phyloP scores from a whole-genome alignment of 2,888 invertebrate species.

The Lasioglossum pauxillum region DNA sequence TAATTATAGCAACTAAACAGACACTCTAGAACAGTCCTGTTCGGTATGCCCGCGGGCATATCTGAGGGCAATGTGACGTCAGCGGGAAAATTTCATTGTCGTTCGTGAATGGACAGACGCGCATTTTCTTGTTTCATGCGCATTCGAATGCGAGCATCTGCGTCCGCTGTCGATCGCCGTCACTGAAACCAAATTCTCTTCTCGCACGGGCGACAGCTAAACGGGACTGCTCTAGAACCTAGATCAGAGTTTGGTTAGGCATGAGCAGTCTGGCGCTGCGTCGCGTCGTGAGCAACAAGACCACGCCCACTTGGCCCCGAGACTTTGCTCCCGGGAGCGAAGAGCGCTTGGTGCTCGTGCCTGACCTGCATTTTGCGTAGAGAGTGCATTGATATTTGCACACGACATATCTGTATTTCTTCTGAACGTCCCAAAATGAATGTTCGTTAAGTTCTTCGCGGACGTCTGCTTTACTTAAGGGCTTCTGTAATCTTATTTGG shows the following conservation, averaged over 20 bases:
- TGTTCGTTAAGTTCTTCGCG: constrained; percentile 16
- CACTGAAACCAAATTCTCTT: no score
- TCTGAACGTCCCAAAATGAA: constrained; percentile 20
- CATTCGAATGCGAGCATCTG: no score
- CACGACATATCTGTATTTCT: constrained; percentile 50
- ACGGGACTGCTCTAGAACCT: constrained; percentile 1
- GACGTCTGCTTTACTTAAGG: constrained; percentile 32
- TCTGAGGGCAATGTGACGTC: no score
- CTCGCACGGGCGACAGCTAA: no score
- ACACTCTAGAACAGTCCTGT: constrained; percentile 18
- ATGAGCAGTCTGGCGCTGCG: not conserved
- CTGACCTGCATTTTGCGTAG: constrained; percentile 6
- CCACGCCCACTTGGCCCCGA: not conserved
- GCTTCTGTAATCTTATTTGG: constrained; percentile 20
- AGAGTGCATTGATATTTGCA: constrained; percentile 39
- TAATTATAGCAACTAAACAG: constrained; percentile 27
- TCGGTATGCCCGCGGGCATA: no score
- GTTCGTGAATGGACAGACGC: no score
- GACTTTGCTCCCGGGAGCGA: not conserved
- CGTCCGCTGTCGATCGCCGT: no score
- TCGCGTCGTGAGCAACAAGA: not conserved
- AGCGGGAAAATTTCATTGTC: no score
- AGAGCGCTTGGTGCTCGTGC: not conserved
- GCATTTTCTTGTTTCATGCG: no score
- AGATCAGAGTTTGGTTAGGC: not conserved